phyloP scores from a whole-genome alignment of 2,797 vertebrate species.

The Periophthalmus magnuspinnatus region DNA sequence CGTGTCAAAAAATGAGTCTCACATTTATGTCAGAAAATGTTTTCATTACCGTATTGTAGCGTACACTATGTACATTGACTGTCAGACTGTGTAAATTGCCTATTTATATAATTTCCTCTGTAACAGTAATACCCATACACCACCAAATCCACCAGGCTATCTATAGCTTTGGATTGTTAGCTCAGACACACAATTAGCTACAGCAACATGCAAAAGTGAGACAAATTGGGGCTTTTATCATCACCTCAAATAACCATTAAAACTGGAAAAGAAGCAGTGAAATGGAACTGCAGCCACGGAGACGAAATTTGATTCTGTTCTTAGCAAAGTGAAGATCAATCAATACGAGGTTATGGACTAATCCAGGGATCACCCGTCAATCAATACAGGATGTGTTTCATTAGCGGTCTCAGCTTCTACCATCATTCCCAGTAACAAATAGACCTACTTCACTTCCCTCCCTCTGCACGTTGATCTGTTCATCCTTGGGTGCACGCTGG shows the following conservation, averaged over 20 bases:
- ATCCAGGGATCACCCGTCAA: conserved; percentile 61
- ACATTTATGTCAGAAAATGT: too few species aligned
- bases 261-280: conserved; percentile 15
- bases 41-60: too few species aligned
- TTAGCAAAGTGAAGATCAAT: conserved; percentile 43
- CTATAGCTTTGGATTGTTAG: conserved; percentile 5
- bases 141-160: not conserved
- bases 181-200: conserved; percentile 5
- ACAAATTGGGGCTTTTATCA: not conserved
- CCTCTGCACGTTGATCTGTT: conserved; percentile 16
- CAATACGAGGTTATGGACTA: conserved; percentile 67
- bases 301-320: conserved; percentile 6
- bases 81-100: conserved; percentile 25
- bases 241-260: conserved; percentile 24
- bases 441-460: conserved; percentile 27
- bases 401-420: conserved; percentile 47
- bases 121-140: conserved; percentile 15
- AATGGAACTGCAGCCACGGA: conserved; percentile 19
- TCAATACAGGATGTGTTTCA: conserved; percentile 72
- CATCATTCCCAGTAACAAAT: conserved; percentile 52
- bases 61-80: not conserved
- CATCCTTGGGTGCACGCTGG: conserved; percentile 48
- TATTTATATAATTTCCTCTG: conserved; percentile 13
- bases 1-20: too few species aligned
- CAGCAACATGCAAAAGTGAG: not conserved